Percentiles rank a stretch among this genome's conserved stretches.
Evolutionary conservation across 2,888 invertebrate genomes (phyloP).

Genomic region (Leptopterna dolabrata): DNA sequence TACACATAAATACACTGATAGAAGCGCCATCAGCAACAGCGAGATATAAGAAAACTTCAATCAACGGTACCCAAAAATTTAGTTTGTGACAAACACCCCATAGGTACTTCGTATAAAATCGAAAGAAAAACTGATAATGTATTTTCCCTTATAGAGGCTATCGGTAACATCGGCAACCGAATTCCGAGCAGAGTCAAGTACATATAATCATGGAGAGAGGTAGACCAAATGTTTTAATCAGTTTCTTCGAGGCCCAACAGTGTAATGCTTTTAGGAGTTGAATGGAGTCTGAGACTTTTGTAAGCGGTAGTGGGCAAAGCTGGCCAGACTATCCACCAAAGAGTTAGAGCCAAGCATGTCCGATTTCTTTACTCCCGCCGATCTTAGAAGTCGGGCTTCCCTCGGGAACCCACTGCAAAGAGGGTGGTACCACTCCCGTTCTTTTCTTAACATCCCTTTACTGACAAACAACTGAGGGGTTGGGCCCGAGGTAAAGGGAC

Average conservation of each 20-base stretch:
- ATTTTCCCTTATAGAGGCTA: too few relatives aligned
- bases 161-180: too few relatives aligned
- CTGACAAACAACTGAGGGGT: slow-evolving; percentile 26
- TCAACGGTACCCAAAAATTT: too few relatives aligned
- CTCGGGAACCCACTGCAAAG: background rate
- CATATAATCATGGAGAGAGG: too few relatives aligned
- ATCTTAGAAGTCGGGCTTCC: background rate
- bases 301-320: background rate
- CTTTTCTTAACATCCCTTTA: slow-evolving; percentile 8
- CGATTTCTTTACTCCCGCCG: background rate
- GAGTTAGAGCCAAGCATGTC: background rate
- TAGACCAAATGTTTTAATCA: background rate
- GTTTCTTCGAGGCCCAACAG: background rate
- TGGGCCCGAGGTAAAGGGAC: background rate
- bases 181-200: too few relatives aligned
- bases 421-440: background rate
- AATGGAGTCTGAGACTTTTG: background rate
- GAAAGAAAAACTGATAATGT: too few relatives aligned
- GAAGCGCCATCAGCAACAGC: too few relatives aligned
- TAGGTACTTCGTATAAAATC: too few relatives aligned
- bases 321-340: background rate
- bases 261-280: background rate
- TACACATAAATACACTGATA: too few relatives aligned
- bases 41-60: too few relatives aligned
- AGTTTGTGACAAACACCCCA: too few relatives aligned